Base-by-base conservation (phyloP, 2,797 vertebrate genomes). In the Ceyx erithaca region DNA sequence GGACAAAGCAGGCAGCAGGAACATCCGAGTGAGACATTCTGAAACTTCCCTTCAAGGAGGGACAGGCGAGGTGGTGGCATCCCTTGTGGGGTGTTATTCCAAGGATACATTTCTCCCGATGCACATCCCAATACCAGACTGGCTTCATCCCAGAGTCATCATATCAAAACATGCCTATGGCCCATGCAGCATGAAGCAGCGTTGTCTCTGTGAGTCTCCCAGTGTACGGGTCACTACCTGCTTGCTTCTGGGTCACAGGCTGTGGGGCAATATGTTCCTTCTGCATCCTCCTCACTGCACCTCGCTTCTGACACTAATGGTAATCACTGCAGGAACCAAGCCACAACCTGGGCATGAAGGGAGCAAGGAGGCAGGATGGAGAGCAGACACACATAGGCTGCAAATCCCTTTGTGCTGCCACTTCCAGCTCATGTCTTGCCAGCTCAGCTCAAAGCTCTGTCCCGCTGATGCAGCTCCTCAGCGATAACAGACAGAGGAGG, bases 221-320 rank as follows among this genome's bases (percentile, higher is more conserved):
- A 43, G 26, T 4, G 8, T 5, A 6, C 40, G 11, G 54, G 30
- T 52, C 75, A 33, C 67, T 21, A 3, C n/a, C 19, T 62, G 31
- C 37, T 55, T 3, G 0, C 43, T 71, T 43, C 45, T 52, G 33
- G 48, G 35, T 55, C 51, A 7, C 43, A 9, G 1, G 1, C 61
- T 13, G 51, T 0, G 2, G n/a, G 49, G 33, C 35, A 8, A 2
- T n/a, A 43, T 21, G 54, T 25, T 25, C 45, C 33, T n/a, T 45
- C 19, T 10, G 40, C 31, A 25, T 28, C 31, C 9, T 37, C n/a
- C 23, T 12, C 16, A 33, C 49, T 21, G 51, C 12, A 0, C 49
- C 31, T 31, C 15, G 11, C 35, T 76, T 12, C 76, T 66, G 57
- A 8, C 71, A 12, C 22, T 22, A 70, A 28, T 0, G 1, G 28